Conservation (phyloP, 2,797 vertebrate genomes). For the Danio albolineatus region DNA sequence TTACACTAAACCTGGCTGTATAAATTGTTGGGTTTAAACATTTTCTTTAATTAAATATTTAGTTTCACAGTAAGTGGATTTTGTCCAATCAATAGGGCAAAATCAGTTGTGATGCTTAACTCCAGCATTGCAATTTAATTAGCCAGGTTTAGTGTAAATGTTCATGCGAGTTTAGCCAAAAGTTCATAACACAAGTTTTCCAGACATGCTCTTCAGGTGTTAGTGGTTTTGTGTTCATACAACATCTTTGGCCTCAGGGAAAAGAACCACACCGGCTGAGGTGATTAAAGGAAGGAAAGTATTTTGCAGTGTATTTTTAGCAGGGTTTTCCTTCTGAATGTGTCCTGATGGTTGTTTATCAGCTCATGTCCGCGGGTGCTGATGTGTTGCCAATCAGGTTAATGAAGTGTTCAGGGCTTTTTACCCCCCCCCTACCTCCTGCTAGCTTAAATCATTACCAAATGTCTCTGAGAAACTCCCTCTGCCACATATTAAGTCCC, state of each 20-base stretch:
- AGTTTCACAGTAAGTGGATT: too few relatives aligned
- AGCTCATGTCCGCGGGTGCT: constrained; percentile 23
- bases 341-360: constrained; percentile 45
- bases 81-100: too few relatives aligned
- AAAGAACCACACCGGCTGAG: constrained; percentile 1
- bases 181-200: background rate
- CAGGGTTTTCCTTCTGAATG: constrained; percentile 9
- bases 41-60: too few relatives aligned
- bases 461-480: constrained; percentile 64
- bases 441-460: constrained; percentile 76
- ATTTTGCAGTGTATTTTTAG: constrained; percentile 25
- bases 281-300: constrained; percentile 31
- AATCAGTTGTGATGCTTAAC: background rate
- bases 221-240: constrained; percentile 10
- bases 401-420: constrained; percentile 43
- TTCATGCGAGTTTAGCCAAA: background rate
- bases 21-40: too few relatives aligned
- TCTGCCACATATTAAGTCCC: constrained; percentile 13
- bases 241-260: background rate
- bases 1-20: too few relatives aligned
- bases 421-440: constrained; percentile 16
- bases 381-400: constrained; percentile 51
- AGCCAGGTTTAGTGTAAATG: constrained; percentile 5
- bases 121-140: background rate
- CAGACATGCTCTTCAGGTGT: constrained; percentile 24